Percentiles rank a stretch among this genome's conserved stretches.
These are phyloP conservation scores for Leptosomus discolor DNA, from an alignment of 2,113 vertebrate species.

Conservation along the genomic window DNA sequence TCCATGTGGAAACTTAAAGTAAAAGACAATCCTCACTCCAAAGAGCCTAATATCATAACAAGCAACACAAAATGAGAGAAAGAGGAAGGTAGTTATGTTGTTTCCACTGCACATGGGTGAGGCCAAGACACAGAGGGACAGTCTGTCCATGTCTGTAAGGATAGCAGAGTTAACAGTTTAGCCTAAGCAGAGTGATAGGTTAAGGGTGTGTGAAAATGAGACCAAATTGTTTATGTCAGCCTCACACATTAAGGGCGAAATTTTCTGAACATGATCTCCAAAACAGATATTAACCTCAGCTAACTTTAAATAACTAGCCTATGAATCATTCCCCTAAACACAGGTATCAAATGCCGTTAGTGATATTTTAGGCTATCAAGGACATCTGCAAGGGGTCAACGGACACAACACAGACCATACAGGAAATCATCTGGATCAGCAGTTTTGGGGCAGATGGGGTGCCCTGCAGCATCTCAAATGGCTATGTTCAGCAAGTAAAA, in stretches of 20 bases:
- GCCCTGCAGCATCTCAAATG: background rate
- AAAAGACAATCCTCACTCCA: background rate
- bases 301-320: background rate
- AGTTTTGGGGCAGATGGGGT: background rate
- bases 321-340: background rate
- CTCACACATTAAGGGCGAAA: background rate
- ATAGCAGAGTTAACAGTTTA: background rate
- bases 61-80: background rate
- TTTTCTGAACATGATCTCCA: background rate
- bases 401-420: background rate
- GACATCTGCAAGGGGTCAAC: background rate
- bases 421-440: background rate
- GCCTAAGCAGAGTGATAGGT: background rate
- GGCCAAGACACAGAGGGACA: background rate
- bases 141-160: background rate
- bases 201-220: background rate
- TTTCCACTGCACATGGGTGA: background rate
- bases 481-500: background rate
- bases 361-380: background rate
- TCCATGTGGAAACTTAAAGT: background rate
- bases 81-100: background rate
- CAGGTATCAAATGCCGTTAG: background rate
- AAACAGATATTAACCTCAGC: background rate
- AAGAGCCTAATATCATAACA: background rate
- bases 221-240: background rate